These are phyloP conservation scores for Bacillus rossius DNA, from an alignment of 1,140 invertebrate genomes.

Conservation along the genomic window DNA sequence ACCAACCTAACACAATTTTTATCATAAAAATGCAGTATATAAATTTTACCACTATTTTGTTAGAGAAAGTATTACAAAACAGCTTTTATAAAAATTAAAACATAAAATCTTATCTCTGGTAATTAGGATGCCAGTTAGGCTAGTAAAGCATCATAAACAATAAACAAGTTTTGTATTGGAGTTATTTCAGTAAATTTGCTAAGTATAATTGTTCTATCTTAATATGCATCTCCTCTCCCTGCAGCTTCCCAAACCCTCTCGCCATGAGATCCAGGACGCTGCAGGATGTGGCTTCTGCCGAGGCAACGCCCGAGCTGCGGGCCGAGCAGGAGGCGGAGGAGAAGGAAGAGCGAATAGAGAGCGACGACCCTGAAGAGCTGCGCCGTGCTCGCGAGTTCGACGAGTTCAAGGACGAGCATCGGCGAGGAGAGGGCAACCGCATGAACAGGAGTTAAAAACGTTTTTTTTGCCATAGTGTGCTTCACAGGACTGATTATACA, in stretches of 20 bases:
- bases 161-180: too few relatives aligned
- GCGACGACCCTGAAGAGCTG: slow-evolving; percentile 71
- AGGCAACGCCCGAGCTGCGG: slow-evolving; percentile 29
- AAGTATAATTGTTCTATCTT: not conserved
- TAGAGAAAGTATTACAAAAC: too few relatives aligned
- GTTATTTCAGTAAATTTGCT: too few relatives aligned
- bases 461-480: too few relatives aligned
- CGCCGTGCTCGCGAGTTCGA: slow-evolving; percentile 67
- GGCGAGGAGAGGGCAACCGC: slow-evolving; percentile 83
- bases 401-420: slow-evolving; percentile 89
- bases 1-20: too few relatives aligned
- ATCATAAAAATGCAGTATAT: too few relatives aligned
- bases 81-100: too few relatives aligned
- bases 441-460: slow-evolving; percentile 75
- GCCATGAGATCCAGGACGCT: slow-evolving; percentile 26
- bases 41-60: too few relatives aligned
- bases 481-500: too few relatives aligned
- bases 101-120: too few relatives aligned
- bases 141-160: too few relatives aligned
- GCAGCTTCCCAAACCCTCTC: slow-evolving; percentile 38
- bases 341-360: slow-evolving; percentile 58
- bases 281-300: slow-evolving; percentile 31
- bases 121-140: too few relatives aligned
- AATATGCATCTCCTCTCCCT: slow-evolving; percentile 9
- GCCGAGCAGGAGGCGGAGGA: slow-evolving; percentile 46